phyloP scores from a whole-genome alignment of 2,113 vertebrate genomes.

The Salvelinus namaycush region DNA sequence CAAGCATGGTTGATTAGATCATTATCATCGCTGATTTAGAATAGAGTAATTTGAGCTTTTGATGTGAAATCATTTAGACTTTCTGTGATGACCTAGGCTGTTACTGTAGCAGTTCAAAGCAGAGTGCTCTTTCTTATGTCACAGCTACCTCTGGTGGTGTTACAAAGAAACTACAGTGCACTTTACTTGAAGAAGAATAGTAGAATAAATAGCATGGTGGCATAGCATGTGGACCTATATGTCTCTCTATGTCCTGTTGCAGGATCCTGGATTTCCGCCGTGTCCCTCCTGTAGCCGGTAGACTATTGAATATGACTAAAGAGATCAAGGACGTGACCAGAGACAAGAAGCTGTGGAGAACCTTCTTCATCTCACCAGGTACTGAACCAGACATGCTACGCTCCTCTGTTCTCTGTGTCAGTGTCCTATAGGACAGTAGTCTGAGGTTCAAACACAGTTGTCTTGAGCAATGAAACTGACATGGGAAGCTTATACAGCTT shows the following conservation, averaged over 20 bases:
- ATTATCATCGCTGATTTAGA: too few species aligned
- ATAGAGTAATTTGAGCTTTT: too few species aligned
- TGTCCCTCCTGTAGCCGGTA: slow-evolving; percentile 90
- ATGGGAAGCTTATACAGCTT: too few species aligned
- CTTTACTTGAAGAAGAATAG: neutral
- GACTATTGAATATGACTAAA: slow-evolving; percentile 95
- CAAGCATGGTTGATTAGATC: too few species aligned
- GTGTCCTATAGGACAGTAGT: too few species aligned
- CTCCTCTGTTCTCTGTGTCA: too few species aligned
- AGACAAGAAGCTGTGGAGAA: slow-evolving; percentile 97
- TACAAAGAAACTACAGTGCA: too few species aligned
- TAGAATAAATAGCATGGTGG: too few species aligned
- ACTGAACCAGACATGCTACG: slow-evolving; percentile 16
- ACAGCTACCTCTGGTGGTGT: slow-evolving; percentile 27
- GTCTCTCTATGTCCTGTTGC: neutral
- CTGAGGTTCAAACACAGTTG: too few species aligned
- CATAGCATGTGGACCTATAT: too few species aligned
- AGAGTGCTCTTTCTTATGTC: neutral
- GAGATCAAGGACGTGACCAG: slow-evolving; percentile 93
- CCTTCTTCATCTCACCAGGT: slow-evolving; percentile 99
- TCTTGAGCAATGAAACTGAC: too few species aligned
- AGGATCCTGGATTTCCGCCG: slow-evolving; percentile 96
- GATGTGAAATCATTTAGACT: too few species aligned
- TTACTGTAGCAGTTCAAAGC: neutral
- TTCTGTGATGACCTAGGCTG: neutral